A percentile compares a stretch with the other conserved stretches of the same genome.
Evolutionary conservation across 2,888 invertebrate species (phyloP).

Genomic region (Bibio marci): DNA sequence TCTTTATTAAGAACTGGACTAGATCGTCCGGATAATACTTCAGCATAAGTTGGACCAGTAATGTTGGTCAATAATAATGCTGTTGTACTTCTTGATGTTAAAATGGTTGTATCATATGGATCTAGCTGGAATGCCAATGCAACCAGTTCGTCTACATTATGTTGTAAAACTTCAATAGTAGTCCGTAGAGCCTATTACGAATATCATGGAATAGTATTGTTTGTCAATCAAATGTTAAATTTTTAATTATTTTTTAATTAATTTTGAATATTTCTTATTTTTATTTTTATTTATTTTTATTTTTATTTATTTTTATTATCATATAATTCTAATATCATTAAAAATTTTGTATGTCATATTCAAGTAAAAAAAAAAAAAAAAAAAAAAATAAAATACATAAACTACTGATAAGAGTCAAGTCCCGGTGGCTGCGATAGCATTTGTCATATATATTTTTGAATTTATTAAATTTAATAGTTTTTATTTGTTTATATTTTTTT

Average conservation of each 20-base stretch:
- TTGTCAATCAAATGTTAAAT: not conserved
- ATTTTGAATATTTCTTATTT: constrained; percentile 1
- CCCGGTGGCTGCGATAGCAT: too few species aligned
- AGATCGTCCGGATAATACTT: constrained; percentile 47
- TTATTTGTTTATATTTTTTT: too few species aligned
- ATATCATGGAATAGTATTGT: constrained; percentile 7
- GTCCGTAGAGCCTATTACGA: constrained; percentile 39
- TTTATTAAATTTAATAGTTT: too few species aligned
- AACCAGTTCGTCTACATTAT: constrained; percentile 54
- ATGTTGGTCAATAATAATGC: not conserved
- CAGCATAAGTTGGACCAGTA: constrained; percentile 40
- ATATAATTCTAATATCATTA: not conserved
- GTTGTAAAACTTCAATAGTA: constrained; percentile 45
- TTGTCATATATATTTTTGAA: too few species aligned
- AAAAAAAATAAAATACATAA: too few species aligned
- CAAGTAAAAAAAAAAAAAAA: too few species aligned
- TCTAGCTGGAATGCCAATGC: constrained; percentile 57
- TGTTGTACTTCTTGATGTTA: constrained; percentile 24
- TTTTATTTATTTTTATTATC: not conserved
- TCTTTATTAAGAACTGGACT: constrained; percentile 20
- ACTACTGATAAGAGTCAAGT: too few species aligned
- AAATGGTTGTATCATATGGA: constrained; percentile 39
- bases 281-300: not conserved
- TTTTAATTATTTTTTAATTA: constrained; percentile 1
- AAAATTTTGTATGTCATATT: too few species aligned